Evolutionary conservation across 2,888 invertebrate genomes (phyloP).

Genomic region (Ecdyonurus torrentis): DNA sequence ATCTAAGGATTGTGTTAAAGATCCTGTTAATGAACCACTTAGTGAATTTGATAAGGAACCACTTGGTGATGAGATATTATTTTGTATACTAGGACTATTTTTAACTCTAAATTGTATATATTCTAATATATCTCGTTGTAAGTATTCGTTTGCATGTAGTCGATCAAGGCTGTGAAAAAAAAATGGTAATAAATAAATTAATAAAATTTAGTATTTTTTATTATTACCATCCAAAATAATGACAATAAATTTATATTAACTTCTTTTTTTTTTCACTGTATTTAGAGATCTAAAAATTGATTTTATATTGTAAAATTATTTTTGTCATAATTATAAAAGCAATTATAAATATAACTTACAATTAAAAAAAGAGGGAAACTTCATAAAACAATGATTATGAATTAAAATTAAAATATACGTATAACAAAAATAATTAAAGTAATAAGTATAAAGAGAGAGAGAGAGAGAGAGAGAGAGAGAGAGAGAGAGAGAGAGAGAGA

Average conservation of each 20-base stretch:
- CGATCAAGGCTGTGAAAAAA: slow-evolving; percentile 44
- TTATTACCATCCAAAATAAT: background rate
- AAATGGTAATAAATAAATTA: background rate
- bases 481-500: no score
- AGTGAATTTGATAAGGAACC: slow-evolving; percentile 32
- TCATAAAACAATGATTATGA: background rate
- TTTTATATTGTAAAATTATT: background rate
- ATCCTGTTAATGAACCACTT: background rate
- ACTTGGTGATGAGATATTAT: slow-evolving; percentile 51
- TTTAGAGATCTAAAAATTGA: background rate
- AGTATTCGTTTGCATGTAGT: slow-evolving; percentile 43
- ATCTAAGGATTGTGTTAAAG: background rate
- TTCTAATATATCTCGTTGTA: slow-evolving; percentile 73
- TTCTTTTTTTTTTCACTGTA: background rate
- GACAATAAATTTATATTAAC: background rate
- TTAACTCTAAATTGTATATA: slow-evolving; percentile 72
- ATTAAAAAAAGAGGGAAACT: background rate
- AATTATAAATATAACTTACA: background rate
- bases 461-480: no score
- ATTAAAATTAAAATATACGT: background rate
- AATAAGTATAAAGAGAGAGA: no score
- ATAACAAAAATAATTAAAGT: background rate
- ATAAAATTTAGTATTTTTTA: slow-evolving; percentile 1
- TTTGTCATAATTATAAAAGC: background rate
- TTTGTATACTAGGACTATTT: slow-evolving; percentile 65